Percentiles rank a stretch among this genome's conserved stretches.
These are phyloP conservation scores for Acronicta aceris DNA, from an alignment of 2,888 invertebrate genomes.

Conservation along the genomic window DNA sequence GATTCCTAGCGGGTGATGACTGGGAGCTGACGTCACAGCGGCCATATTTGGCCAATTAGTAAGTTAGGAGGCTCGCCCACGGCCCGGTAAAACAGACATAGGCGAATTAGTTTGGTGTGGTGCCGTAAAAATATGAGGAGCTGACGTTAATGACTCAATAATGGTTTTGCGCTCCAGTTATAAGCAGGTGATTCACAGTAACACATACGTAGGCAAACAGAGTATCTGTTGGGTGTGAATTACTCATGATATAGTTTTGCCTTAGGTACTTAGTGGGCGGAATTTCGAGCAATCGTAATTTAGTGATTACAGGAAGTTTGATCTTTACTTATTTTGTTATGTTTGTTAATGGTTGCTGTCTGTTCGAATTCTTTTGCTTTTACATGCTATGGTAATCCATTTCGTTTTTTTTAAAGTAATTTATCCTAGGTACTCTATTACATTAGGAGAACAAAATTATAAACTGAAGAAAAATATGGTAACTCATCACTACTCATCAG, in stretches of 20 bases:
- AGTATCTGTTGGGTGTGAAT: conserved; percentile 28
- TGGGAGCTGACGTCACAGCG: conserved; percentile 40
- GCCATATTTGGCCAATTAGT: conserved; percentile 36
- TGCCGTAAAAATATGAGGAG: conserved; percentile 34
- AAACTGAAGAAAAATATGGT: too few species aligned
- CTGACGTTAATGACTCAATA: conserved; percentile 30
- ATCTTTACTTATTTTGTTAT: neutral
- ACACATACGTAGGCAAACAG: conserved; percentile 22
- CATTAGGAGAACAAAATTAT: too few species aligned
- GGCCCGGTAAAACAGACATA: conserved; percentile 30
- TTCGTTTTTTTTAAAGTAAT: too few species aligned
- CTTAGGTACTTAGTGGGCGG: conserved; percentile 14
- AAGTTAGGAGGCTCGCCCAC: conserved; percentile 46
- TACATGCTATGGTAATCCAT: too few species aligned
- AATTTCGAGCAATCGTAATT: neutral
- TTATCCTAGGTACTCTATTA: too few species aligned
- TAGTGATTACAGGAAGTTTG: conserved; percentile 5
- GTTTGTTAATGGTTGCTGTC: too few species aligned
- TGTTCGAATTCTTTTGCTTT: too few species aligned
- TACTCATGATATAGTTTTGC: conserved; percentile 34
- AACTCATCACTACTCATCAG: too few species aligned
- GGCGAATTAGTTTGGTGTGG: conserved; percentile 23
- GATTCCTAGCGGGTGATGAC: conserved; percentile 39
- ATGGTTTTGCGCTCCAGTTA: conserved; percentile 8
- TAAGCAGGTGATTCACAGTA: conserved; percentile 31